These are phyloP conservation scores for Bombus sylvicola DNA, from an alignment of 1,140 invertebrate species.

Conservation along the genomic window DNA sequence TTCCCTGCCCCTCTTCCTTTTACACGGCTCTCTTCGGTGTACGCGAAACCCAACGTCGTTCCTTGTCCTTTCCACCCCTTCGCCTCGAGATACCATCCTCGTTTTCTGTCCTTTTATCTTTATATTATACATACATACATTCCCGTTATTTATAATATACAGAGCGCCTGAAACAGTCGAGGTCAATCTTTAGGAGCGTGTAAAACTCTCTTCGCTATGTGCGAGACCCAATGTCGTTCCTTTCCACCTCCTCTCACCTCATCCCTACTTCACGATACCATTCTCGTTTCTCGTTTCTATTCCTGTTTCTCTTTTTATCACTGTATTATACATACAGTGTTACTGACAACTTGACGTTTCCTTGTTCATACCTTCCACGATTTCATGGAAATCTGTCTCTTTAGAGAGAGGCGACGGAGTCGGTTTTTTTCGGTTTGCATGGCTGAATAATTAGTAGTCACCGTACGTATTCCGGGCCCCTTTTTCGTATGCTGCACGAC, in stretches of 20 bases:
- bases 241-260: background rate
- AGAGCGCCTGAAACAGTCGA: too few species aligned
- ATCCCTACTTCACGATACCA: background rate
- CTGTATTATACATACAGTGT: background rate
- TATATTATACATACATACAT: background rate
- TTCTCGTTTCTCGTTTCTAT: background rate
- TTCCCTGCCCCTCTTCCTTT: background rate
- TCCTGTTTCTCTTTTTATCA: background rate
- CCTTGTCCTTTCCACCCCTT: background rate
- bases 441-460: constrained; percentile 63
- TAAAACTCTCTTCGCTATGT: background rate
- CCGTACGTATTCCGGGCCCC: constrained; percentile 29
- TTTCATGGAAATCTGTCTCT: constrained; percentile 18
- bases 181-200: too few species aligned
- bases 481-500: constrained; percentile 68
- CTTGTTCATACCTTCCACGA: constrained; percentile 15
- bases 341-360: background rate
- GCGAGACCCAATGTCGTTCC: background rate
- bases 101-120: background rate
- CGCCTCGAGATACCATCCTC: background rate
- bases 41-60: background rate
- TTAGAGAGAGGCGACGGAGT: background rate
- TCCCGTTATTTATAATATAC: too few species aligned
- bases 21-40: background rate
- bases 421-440: constrained; percentile 40